Percentiles rank a stretch among this genome's conserved stretches.
Evolutionary conservation across 2,797 vertebrate species (phyloP).

Genomic region (Semotilus atromaculatus): DNA sequence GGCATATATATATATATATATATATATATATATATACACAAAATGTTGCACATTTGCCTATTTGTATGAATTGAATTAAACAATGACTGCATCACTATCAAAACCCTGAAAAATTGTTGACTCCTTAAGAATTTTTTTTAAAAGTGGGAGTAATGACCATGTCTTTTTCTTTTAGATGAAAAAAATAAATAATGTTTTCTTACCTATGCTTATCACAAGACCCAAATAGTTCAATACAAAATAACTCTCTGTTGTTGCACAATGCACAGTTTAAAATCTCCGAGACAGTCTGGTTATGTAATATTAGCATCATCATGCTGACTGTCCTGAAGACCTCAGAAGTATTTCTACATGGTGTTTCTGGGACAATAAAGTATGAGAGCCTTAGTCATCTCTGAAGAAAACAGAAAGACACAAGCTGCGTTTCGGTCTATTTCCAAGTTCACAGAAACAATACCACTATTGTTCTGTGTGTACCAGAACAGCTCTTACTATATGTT

Average conservation of each 20-base stretch:
- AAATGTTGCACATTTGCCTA: too few relatives aligned
- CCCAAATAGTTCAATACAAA: neutral
- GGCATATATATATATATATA: too few relatives aligned
- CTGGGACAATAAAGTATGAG: neutral
- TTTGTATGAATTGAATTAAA: neutral
- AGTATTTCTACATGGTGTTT: constrained; percentile 3
- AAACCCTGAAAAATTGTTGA: neutral
- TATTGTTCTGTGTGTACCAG: constrained; percentile 71
- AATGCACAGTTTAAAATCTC: neutral
- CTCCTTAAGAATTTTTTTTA: neutral
- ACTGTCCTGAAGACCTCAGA: neutral
- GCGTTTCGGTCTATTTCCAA: constrained; percentile 65
- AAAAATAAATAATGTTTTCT: neutral
- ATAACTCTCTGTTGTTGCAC: neutral
- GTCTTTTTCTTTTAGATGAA: neutral
- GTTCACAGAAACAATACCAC: constrained; percentile 69
- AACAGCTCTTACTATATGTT: constrained; percentile 50
- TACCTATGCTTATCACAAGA: neutral
- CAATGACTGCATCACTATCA: neutral
- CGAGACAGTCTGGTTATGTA: constrained; percentile 36
- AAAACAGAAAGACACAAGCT: constrained; percentile 25
- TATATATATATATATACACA: neutral
- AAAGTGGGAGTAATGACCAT: neutral
- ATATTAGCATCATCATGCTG: constrained; percentile 65
- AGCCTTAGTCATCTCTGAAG: neutral